Base-by-base conservation (phyloP, 2,113 vertebrate genomes). In the Lepidothrix coronata region DNA sequence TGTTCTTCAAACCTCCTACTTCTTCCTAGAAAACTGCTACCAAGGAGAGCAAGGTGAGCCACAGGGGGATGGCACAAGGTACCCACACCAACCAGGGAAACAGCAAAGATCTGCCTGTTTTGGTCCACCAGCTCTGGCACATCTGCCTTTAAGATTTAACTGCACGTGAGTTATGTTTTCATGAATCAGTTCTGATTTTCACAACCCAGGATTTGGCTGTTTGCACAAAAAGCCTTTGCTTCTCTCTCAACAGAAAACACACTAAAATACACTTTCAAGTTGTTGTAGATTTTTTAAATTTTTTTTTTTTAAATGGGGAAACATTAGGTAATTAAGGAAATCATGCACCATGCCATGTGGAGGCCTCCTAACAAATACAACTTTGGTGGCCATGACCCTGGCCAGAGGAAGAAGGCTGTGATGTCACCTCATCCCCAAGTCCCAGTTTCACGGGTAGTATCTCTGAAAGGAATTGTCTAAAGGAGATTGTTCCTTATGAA, bases 401-500 rank as follows among this genome's bases (percentile, higher is more conserved):
- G 96, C 98, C 98, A 98, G 98, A 98, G 97, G 94, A 95, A 93
- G 98, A 98, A 98, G 98, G 97, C 98, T 98, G 98, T 99, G 98
- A 99, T 99, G 97, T 99, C 98, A 99, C 98, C 98, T 98, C 97
- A 98, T 98, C 98, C 94, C 96, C 48, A 81, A 98, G 97, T 96
- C 97, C 97, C 97, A 97, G 97, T 98, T 98, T 98, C 98, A 98
- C 94, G 96, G 98, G 76, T 97, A 98, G 92, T 97, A 97, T 98
- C 95, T 98, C 93, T 98, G 98, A 99, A 99, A 98, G 98, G 98
- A 98, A 97, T 98, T 98, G 98, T 98, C 98, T 98, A 92, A 98
- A 98, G 98, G 98, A 99, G 98, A 99, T 98, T 98, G 97, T 98
- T 99, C 98, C 99, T 98, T 98, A 98, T 98, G 98, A 96, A 98